Base-by-base conservation (phyloP, 1,140 invertebrate species). In the Tyrophagus putrescentiae region DNA sequence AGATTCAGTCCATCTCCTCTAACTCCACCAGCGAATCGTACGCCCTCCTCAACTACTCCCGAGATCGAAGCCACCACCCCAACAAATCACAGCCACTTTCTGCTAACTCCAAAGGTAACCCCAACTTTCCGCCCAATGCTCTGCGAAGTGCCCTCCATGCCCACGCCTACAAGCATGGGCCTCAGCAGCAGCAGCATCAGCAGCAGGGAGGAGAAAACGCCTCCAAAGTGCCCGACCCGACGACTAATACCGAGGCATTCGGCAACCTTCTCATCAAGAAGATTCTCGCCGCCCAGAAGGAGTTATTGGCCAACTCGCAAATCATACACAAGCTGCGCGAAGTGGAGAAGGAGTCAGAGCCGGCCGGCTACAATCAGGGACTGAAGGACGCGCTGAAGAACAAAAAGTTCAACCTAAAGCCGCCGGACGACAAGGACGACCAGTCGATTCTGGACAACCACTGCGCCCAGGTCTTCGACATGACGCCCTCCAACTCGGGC, bases 1-100 rank as follows among this genome's bases (percentile, higher is more conserved):
- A 58, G 31, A 44, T 58, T 23, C 48, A 58, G 25, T 58, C 56
- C 1, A 58, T 41, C 9, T 58, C 56, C 21, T 41, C 56, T 1
- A 44, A 44, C n/a, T 16, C 36, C n/a, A n/a, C 13, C n/a, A n/a
- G 13, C 13, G 13, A 13, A 13, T 39, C 36, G n/a, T 39, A 39
- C n/a, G 36, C 36, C 36, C n/a, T n/a, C n/a, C n/a, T n/a, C n/a
- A n/a, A n/a, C n/a, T n/a, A n/a, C n/a, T n/a, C n/a, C n/a, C n/a
- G n/a, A n/a, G n/a, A n/a, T n/a, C n/a, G n/a, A n/a, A 23, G 6
- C 41, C 41, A 3, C 41, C 41, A 42, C 41, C 41, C 3, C 41
- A 42, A 42, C 41, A 42, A 5, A 3, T 42, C 4, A 42, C 18
- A n/a, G n/a, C n/a, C n/a, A n/a, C n/a, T n/a, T n/a, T n/a, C n/a